A percentile compares a stretch with the other conserved stretches of the same genome.
Evolutionary conservation across 2,113 vertebrate genomes (phyloP).

Genomic region (Pogonocichla stellata): DNA sequence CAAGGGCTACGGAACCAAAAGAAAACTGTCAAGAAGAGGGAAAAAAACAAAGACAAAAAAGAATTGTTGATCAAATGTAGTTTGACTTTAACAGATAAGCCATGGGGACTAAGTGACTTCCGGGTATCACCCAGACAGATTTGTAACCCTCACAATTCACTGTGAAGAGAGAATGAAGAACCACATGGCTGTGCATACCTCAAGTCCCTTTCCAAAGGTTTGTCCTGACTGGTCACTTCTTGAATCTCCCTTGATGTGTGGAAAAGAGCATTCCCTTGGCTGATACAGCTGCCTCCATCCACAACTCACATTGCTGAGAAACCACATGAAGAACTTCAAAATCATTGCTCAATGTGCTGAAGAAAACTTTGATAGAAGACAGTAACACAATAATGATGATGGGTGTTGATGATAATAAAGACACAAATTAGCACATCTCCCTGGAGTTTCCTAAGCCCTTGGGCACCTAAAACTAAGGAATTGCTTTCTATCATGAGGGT

Average conservation of each 20-base stretch:
- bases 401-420: neutral
- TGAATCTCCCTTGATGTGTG: rapidly evolving
- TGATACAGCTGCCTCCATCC: neutral
- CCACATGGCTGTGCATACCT: rapidly evolving
- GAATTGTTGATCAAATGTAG: neutral
- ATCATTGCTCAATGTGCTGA: neutral
- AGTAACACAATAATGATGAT: neutral
- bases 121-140: neutral
- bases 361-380: neutral
- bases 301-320: neutral
- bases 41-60: neutral
- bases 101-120: neutral
- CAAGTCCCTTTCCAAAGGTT: neutral
- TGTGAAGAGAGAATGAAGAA: neutral
- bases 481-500: neutral
- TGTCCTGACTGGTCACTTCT: neutral
- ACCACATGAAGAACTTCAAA: neutral
- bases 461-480: neutral
- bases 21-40: neutral
- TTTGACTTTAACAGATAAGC: neutral
- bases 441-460: neutral
- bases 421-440: neutral
- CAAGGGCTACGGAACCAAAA: neutral
- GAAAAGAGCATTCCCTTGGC: rapidly evolving
- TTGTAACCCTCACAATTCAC: neutral